A percentile compares a stretch with the other conserved stretches of the same genome.
phyloP scores from a whole-genome alignment of 2,888 invertebrate species.

The Limenitis camilla region DNA sequence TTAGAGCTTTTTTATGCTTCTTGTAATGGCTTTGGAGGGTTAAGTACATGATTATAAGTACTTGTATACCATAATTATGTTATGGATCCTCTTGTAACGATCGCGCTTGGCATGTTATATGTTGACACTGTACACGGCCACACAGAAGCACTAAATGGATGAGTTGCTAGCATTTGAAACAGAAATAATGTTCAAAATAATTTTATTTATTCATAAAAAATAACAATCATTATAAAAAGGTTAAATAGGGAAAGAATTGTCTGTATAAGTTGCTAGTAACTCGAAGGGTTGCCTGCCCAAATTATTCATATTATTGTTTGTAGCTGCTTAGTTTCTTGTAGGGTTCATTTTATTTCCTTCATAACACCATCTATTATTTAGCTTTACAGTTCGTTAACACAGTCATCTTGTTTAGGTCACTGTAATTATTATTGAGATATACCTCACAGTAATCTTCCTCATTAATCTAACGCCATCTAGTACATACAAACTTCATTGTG shows the following conservation, averaged over 20 bases:
- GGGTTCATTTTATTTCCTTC: no score
- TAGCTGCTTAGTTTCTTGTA: no score
- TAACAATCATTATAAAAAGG: not conserved
- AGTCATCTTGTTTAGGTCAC: no score
- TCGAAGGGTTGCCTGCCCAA: slow-evolving; percentile 49
- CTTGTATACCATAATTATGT: slow-evolving; percentile 22
- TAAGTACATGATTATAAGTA: slow-evolving; percentile 6
- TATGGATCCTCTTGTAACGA: slow-evolving; percentile 31
- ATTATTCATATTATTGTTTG: not conserved
- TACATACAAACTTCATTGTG: no score
- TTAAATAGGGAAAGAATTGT: no score
- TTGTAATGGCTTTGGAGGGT: slow-evolving; percentile 3
- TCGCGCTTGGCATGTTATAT: slow-evolving; percentile 10
- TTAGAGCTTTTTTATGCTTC: slow-evolving; percentile 13
- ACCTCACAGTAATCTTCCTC: no score
- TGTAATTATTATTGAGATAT: no score
- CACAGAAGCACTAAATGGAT: slow-evolving; percentile 36
- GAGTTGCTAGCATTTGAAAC: slow-evolving; percentile 29
- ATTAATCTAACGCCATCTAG: no score
- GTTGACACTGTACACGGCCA: slow-evolving; percentile 38
- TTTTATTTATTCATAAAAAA: not conserved
- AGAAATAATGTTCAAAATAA: not conserved
- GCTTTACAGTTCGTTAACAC: no score
- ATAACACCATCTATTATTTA: no score
- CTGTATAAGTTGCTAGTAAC: slow-evolving; percentile 63